Conservation (phyloP, 2,797 vertebrate species). For the Taeniopygia guttata region DNA sequence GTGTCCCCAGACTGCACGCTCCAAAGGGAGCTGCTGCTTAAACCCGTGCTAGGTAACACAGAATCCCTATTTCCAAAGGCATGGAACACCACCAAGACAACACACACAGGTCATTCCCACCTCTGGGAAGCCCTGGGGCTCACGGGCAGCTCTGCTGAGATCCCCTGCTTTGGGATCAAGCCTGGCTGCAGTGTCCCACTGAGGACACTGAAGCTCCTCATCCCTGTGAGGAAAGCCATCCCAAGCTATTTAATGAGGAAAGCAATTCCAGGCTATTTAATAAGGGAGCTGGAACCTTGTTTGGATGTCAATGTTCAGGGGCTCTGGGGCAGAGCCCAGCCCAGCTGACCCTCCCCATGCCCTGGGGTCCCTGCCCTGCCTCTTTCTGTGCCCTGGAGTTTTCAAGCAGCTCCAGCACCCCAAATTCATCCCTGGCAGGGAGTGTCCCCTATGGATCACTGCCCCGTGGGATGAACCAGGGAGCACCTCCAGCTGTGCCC, state of each 20-base stretch:
- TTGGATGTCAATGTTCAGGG: neutral
- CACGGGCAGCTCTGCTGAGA: neutral
- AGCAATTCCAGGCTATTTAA: neutral
- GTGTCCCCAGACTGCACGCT: neutral
- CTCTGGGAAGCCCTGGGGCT: neutral
- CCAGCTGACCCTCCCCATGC: neutral
- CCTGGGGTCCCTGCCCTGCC: neutral
- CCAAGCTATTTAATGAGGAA: neutral
- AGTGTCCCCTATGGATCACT: accelerated
- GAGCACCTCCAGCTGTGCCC: neutral
- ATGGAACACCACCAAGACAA: neutral
- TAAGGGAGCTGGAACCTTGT: neutral
- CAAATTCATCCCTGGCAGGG: neutral
- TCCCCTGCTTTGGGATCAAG: neutral
- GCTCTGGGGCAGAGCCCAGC: neutral
- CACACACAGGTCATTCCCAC: accelerated
- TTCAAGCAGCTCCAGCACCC: neutral
- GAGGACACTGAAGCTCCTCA: neutral
- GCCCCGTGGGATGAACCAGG: accelerated
- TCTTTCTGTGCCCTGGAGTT: accelerated
- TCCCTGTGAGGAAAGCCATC: neutral
- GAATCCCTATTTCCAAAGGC: neutral
- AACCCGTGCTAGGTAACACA: neutral
- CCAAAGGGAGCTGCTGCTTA: neutral
- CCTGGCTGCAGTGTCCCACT: neutral